These are phyloP conservation scores for Macrobrachium rosenbergii DNA, from an alignment of 1,140 invertebrate species.

Conservation along the genomic window DNA sequence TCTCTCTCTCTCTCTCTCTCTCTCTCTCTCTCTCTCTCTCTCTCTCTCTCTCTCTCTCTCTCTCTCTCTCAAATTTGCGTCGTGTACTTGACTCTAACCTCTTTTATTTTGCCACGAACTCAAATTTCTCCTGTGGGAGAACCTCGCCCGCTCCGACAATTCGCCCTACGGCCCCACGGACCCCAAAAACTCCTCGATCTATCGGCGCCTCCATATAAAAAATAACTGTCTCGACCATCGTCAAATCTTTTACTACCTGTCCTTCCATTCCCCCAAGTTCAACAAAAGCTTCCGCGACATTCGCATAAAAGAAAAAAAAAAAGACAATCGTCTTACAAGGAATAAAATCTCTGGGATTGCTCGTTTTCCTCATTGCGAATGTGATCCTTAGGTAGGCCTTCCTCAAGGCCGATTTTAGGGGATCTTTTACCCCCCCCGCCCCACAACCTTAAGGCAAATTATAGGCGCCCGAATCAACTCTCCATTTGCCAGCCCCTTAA, in stretches of 20 bases:
- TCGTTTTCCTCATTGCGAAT: background rate
- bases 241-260: constrained; percentile 47
- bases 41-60: no score
- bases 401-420: background rate
- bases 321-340: no score
- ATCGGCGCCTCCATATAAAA: constrained; percentile 36
- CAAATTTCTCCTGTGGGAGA: background rate
- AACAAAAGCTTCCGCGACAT: no score
- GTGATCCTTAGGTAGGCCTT: background rate
- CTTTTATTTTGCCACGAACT: background rate
- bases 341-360: no score
- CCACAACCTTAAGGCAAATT: background rate
- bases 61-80: no score
- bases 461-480: background rate
- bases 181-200: background rate
- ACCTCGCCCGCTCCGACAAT: background rate
- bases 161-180: background rate
- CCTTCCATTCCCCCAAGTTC: constrained; percentile 11
- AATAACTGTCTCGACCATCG: constrained; percentile 38
- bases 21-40: no score
- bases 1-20: no score
- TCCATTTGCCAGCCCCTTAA: background rate
- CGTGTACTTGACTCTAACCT: background rate
- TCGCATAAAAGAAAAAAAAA: no score
- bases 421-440: background rate